These are phyloP conservation scores for Scaptodrosophila latifasciaeformis DNA, from an alignment of 2,888 invertebrate genomes.

Conservation along the genomic window DNA sequence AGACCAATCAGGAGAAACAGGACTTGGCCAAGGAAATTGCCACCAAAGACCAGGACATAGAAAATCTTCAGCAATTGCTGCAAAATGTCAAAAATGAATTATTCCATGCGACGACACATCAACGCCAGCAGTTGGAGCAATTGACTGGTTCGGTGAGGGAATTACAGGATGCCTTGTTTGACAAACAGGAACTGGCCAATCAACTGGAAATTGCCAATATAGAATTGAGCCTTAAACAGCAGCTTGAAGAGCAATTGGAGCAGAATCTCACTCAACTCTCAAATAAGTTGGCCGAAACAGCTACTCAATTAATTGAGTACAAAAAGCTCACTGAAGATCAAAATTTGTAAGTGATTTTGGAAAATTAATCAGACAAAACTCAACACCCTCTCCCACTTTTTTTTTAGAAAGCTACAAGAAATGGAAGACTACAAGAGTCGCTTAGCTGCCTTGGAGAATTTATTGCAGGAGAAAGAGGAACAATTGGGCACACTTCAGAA, in stretches of 20 bases:
- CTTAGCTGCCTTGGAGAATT: conserved; percentile 24
- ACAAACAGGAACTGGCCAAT: conserved; percentile 30
- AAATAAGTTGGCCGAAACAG: conserved; percentile 12
- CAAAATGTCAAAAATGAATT: conserved; percentile 59
- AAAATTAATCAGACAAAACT: too few relatives aligned
- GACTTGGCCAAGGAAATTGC: conserved; percentile 38
- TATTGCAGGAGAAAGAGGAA: conserved; percentile 46
- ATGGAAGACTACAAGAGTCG: conserved; percentile 18
- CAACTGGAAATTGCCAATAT: conserved; percentile 51
- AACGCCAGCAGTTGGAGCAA: conserved; percentile 57
- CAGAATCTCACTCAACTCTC: conserved; percentile 20
- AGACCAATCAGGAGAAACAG: conserved; percentile 43
- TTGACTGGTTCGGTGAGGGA: conserved; percentile 61
- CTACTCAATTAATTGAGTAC: conserved; percentile 18
- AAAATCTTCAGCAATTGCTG: conserved; percentile 54
- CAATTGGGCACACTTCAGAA: conserved; percentile 41
- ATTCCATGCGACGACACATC: conserved; percentile 51
- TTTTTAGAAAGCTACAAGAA: conserved; percentile 42
- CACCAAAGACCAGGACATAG: conserved; percentile 55
- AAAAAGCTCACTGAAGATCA: conserved; percentile 1
- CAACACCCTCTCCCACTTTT: too few relatives aligned
- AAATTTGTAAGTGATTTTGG: too few relatives aligned
- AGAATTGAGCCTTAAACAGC: conserved; percentile 32
- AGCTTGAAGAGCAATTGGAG: conserved; percentile 14
- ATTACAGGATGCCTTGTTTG: conserved; percentile 37